Evolutionary conservation across 1,140 invertebrate species (phyloP).

Genomic region (Laupala kohalensis): DNA sequence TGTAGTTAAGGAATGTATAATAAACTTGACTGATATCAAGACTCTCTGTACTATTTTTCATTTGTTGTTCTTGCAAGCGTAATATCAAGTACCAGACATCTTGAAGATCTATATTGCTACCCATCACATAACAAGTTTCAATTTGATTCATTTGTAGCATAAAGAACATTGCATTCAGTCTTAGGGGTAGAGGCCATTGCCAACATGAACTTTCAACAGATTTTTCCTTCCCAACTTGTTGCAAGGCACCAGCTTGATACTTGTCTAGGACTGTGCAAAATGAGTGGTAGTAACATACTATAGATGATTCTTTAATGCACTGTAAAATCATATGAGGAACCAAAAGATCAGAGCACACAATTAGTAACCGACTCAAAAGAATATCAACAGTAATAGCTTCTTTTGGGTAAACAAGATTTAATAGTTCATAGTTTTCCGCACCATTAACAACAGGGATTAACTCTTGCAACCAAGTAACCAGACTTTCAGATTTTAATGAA

Average conservation of each 20-base stretch:
- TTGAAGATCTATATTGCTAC: constrained; percentile 15
- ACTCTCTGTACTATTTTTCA: constrained; percentile 10
- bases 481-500: background rate
- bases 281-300: constrained; percentile 8
- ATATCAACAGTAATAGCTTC: background rate
- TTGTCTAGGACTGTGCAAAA: constrained; percentile 6
- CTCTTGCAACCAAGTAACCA: background rate
- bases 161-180: constrained; percentile 22
- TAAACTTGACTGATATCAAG: constrained; percentile 15
- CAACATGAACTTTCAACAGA: constrained; percentile 1
- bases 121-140: constrained; percentile 19
- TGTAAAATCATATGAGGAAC: constrained; percentile 1
- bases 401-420: background rate
- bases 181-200: constrained; percentile 19
- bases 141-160: constrained; percentile 22
- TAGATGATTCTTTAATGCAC: background rate
- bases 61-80: constrained; percentile 18
- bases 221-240: background rate
- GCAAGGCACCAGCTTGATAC: constrained; percentile 2
- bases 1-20: constrained; percentile 20
- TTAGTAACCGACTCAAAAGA: background rate
- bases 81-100: constrained; percentile 21
- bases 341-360: constrained; percentile 3
- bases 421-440: background rate
- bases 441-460: background rate